A percentile compares a stretch with the other conserved stretches of the same genome.
phyloP scores from a whole-genome alignment of 1,140 invertebrate genomes.

The Mya arenaria region DNA sequence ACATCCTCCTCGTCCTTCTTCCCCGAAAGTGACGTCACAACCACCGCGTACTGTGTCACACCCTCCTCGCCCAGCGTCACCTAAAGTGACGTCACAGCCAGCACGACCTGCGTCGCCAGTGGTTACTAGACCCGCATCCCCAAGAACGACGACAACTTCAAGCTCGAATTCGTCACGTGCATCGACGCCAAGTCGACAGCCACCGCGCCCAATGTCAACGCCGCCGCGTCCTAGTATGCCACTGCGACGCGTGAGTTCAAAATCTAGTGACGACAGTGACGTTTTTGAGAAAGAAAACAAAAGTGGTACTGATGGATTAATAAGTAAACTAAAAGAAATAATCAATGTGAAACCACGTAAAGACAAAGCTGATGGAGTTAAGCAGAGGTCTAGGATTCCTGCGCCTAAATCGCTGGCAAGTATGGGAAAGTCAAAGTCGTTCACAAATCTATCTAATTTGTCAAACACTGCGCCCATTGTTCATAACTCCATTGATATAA shows the following conservation, averaged over 20 bases:
- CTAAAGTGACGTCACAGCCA: too few species aligned
- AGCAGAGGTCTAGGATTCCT: constrained; percentile 68
- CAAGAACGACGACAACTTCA: neutral
- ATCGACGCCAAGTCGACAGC: constrained; percentile 45
- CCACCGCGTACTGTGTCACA: neutral
- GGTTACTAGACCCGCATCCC: constrained; percentile 48
- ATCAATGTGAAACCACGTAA: constrained; percentile 70
- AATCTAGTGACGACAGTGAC: constrained; percentile 51
- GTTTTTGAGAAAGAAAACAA: constrained; percentile 50
- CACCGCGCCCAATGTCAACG: constrained; percentile 59
- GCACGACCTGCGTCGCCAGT: neutral
- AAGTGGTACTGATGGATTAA: constrained; percentile 62
- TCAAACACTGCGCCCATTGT: constrained; percentile 8
- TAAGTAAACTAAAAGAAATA: constrained; percentile 76
- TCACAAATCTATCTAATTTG: constrained; percentile 59
- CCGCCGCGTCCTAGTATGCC: constrained; percentile 58
- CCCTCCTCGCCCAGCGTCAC: constrained; percentile 25
- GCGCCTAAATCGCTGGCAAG: constrained; percentile 64
- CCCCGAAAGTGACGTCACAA: neutral
- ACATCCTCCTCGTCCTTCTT: neutral
- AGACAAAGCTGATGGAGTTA: constrained; percentile 57
- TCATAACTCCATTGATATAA: constrained; percentile 20
- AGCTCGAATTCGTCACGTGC: constrained; percentile 39
- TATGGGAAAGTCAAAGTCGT: constrained; percentile 67
- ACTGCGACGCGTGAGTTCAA: constrained; percentile 41